Percentiles rank a stretch among this genome's conserved stretches.
Conservation (phyloP, 64 coral and sea anemone genomes). For the Hydrozoanthus tunicans region DNA sequence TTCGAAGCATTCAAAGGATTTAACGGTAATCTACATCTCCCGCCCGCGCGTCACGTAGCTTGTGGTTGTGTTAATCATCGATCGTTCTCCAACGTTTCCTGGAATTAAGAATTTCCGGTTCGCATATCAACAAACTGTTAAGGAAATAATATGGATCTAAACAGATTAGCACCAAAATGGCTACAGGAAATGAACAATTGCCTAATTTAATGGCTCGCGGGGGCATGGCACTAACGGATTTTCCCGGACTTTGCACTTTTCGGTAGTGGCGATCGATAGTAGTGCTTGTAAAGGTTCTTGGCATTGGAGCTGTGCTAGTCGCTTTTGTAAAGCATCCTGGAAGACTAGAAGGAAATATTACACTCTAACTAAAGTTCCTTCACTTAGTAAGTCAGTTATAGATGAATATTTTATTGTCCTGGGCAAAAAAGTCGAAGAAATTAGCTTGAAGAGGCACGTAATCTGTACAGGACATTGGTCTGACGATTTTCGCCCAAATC, state of each 20-base stretch:
- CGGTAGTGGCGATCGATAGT: background rate
- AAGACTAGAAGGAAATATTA: background rate
- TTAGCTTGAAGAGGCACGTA: background rate
- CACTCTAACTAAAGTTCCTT: conserved; percentile 1
- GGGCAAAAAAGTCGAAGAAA: background rate
- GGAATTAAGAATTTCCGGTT: conserved; percentile 18
- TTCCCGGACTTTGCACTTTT: conserved; percentile 6
- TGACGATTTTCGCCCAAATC: background rate
- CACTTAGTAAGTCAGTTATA: background rate
- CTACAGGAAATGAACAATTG: background rate
- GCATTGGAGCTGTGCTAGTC: background rate
- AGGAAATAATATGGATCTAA: background rate
- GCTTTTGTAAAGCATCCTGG: background rate
- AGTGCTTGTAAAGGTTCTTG: background rate
- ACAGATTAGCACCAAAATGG: background rate
- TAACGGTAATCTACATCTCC: background rate
- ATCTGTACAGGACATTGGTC: conserved; percentile 1
- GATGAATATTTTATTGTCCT: background rate
- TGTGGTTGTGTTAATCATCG: background rate
- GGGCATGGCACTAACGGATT: conserved; percentile 46
- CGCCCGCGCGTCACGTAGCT: background rate
- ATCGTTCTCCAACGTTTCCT: background rate
- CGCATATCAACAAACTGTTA: background rate
- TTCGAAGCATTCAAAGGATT: conserved; percentile 16
- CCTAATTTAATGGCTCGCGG: conserved; percentile 22